Percentiles rank a stretch among this genome's conserved stretches.
phyloP scores from a whole-genome alignment of 2,113 vertebrate species.

The Antigone vipio region DNA sequence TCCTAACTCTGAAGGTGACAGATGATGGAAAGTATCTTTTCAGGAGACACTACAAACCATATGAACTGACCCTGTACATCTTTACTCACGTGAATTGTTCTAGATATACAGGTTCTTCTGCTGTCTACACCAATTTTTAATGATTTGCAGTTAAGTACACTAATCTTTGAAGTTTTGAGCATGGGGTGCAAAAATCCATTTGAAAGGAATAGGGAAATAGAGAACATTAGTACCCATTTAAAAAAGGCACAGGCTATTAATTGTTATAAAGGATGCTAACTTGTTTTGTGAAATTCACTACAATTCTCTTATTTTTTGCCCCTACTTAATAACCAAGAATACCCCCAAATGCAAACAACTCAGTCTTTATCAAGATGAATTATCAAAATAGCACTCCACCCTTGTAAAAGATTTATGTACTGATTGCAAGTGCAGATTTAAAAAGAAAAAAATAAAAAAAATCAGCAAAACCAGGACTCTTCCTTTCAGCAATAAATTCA shows the following conservation, averaged over 20 bases:
- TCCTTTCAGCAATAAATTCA: constrained; percentile 34
- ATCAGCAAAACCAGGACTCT: neutral
- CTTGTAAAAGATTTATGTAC: neutral
- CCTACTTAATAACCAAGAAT: neutral
- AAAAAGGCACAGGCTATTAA: neutral
- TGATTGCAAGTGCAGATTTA: constrained; percentile 1
- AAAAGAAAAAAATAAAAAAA: neutral
- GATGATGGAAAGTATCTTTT: neutral
- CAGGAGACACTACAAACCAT: neutral
- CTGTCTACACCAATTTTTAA: neutral
- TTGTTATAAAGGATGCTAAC: neutral
- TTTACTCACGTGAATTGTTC: neutral
- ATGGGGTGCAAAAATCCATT: neutral
- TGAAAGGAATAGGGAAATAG: neutral
- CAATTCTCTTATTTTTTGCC: neutral
- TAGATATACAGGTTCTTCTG: neutral
- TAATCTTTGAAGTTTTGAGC: neutral
- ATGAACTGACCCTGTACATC: neutral
- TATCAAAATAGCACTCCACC: neutral
- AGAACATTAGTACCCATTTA: neutral
- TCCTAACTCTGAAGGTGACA: neutral
- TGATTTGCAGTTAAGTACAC: neutral
- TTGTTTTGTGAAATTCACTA: neutral
- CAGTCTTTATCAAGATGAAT: neutral
- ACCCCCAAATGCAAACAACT: neutral